Conservation (phyloP, 1,140 invertebrate genomes). For the Heliconius nattereri region DNA sequence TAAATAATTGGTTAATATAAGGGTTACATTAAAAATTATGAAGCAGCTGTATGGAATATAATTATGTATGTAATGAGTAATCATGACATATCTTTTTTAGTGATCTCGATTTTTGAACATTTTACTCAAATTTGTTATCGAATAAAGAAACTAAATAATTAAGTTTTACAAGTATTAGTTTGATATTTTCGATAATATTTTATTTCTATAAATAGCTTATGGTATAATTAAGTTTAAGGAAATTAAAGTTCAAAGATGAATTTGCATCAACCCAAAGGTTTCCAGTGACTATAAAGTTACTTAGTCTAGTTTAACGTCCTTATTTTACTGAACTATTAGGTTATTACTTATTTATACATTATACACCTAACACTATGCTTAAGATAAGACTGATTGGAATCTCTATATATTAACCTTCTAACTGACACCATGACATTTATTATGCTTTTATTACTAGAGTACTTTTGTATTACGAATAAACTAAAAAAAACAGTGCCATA, state of each 20-base stretch:
- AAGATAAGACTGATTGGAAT: constrained; percentile 67
- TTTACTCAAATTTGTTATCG: constrained; percentile 2
- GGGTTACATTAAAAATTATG: neutral
- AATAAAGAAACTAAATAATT: neutral
- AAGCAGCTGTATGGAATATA: neutral
- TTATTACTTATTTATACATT: constrained; percentile 10
- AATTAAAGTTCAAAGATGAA: constrained; percentile 55
- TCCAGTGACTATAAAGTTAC: constrained; percentile 34
- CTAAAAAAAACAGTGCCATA: neutral
- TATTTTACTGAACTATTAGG: constrained; percentile 9
- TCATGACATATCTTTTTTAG: constrained; percentile 32
- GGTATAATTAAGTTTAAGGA: constrained; percentile 21
- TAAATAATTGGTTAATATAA: neutral
- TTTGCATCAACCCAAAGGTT: constrained; percentile 42
- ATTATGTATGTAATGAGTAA: neutral
- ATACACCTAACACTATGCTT: neutral
- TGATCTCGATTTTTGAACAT: constrained; percentile 35
- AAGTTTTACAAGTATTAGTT: neutral
- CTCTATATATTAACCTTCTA: constrained; percentile 42
- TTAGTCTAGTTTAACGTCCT: constrained; percentile 17
- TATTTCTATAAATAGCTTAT: constrained; percentile 12
- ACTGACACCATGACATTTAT: constrained; percentile 11
- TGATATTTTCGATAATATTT: neutral
- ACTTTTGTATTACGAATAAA: neutral
- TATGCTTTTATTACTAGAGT: neutral